Evolutionary conservation across 1,140 invertebrate species (phyloP).

Genomic region (Drosophila orena): DNA sequence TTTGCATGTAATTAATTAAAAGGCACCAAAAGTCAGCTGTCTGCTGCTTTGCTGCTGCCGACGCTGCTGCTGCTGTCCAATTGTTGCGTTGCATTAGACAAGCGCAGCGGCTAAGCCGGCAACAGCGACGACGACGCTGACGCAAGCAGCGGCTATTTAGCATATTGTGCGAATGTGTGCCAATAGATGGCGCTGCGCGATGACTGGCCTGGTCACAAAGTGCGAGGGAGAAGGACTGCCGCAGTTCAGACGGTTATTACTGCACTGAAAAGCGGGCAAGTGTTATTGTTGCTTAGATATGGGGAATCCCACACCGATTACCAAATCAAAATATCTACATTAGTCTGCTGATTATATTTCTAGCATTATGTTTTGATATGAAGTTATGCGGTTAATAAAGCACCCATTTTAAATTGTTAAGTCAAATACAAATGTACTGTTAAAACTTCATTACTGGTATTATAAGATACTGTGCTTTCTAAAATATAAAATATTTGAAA

Average conservation of each 20-base stretch:
- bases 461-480: too few relatives aligned
- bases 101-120: slow-evolving; percentile 47
- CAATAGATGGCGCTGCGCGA: slow-evolving; percentile 78
- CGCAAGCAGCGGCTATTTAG: slow-evolving; percentile 62
- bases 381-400: too few relatives aligned
- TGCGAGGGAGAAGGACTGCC: slow-evolving; percentile 24
- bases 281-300: not conserved
- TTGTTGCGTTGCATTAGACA: slow-evolving; percentile 78
- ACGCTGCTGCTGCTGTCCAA: slow-evolving; percentile 58
- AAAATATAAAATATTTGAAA: too few relatives aligned
- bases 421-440: too few relatives aligned
- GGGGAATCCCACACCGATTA: not conserved
- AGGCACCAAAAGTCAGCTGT: slow-evolving; percentile 75
- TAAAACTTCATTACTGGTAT: too few relatives aligned
- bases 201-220: slow-evolving; percentile 27
- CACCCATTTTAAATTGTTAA: too few relatives aligned
- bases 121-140: slow-evolving; percentile 25
- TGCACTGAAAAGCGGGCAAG: slow-evolving; percentile 26
- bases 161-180: slow-evolving; percentile 78
- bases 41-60: slow-evolving; percentile 32
- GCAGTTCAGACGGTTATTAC: slow-evolving; percentile 14
- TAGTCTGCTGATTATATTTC: too few relatives aligned
- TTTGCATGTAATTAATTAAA: slow-evolving; percentile 79
- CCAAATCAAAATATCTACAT: not conserved
- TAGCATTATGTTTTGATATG: too few relatives aligned